Evolutionary conservation across 2,888 invertebrate genomes (phyloP), one percentile per base, ranked within the genome.

Genomic region (Sphinx pinastri): DNA sequence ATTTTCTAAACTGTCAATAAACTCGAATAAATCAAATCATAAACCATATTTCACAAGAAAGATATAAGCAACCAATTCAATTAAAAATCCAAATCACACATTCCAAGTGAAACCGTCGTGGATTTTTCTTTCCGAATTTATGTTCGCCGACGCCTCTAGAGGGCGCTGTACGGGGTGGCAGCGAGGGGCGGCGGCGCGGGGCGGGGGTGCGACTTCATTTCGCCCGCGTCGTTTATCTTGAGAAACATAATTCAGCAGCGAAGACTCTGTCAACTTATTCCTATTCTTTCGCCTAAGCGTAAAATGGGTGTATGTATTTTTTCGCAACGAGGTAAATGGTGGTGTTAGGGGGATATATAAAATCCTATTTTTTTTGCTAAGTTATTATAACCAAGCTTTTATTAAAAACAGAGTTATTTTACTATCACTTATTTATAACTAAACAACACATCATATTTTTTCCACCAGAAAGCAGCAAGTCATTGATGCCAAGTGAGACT

Each of bases 191-290:
- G 79, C 77, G 78, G 67, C 67, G 75, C 71, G 75, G 79, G 76
- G 81, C 79, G 77, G 78, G 89, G 93, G 91, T 87, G 95, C 95
- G 95, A 95, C 95, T 95, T 95, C 95, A 95, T 95, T 95, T 95
- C 95, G 95, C 95, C 95, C 94, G 94, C 94, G 95, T 95, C 95
- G 95, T 95, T 95, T 95, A 95, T 95, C 95, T 95, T 95, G 93
- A 95, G 94, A 92, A 94, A 95, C 95, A 95, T 95, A 95, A 95
- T 93, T 95, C 95, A 94, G 89, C 90, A 87, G 88, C 90, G 88
- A 93, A 93, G 94, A 89, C 94, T 92, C 93, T 94, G 94, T 94
- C 94, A 94, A 94, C 94, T 94, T 94, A 94, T 94, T 93, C 94
- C 92, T 91, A 94, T 94, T 94, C 94, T 93, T 93, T 94, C 89